phyloP scores from a whole-genome alignment of 2,113 vertebrate genomes.

The Triplophysa dalaica region DNA sequence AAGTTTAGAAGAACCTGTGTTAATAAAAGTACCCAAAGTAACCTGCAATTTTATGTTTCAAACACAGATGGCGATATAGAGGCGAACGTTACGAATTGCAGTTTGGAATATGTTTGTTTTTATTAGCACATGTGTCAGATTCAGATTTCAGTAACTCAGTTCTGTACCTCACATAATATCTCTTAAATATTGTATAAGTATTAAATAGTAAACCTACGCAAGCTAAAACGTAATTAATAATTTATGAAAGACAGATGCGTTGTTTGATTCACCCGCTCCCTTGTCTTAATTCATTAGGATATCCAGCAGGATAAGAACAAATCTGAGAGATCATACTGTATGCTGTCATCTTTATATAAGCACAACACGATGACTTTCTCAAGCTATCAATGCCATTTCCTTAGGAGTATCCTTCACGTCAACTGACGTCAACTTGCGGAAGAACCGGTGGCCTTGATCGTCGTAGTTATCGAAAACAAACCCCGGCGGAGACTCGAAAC shows the following conservation, averaged over 20 bases:
- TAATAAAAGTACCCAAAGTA: no score
- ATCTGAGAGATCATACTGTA: neutral
- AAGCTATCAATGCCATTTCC: conserved; percentile 66
- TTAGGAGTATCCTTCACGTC: conserved; percentile 50
- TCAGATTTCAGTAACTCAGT: no score
- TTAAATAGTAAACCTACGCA: no score
- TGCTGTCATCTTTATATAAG: conserved; percentile 11
- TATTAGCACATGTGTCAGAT: no score
- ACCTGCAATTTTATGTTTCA: no score
- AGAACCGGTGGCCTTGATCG: conserved; percentile 79
- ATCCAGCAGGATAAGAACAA: neutral
- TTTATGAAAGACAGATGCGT: neutral
- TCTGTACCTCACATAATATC: no score
- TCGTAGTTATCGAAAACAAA: conserved; percentile 75
- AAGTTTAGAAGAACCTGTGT: no score
- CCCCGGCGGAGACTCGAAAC: conserved; percentile 67
- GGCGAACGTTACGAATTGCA: no score
- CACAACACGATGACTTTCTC: conserved; percentile 21
- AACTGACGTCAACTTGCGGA: conserved; percentile 63
- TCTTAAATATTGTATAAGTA: no score
- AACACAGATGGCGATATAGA: no score
- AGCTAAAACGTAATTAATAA: no score
- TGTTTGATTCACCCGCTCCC: neutral
- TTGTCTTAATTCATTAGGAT: neutral
- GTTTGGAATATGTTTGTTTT: no score